A percentile compares a stretch with the other conserved stretches of the same genome.
Evolutionary conservation across 92 coral and sea anemone genomes (phyloP).

Genomic region (Palythoa grandis): DNA sequence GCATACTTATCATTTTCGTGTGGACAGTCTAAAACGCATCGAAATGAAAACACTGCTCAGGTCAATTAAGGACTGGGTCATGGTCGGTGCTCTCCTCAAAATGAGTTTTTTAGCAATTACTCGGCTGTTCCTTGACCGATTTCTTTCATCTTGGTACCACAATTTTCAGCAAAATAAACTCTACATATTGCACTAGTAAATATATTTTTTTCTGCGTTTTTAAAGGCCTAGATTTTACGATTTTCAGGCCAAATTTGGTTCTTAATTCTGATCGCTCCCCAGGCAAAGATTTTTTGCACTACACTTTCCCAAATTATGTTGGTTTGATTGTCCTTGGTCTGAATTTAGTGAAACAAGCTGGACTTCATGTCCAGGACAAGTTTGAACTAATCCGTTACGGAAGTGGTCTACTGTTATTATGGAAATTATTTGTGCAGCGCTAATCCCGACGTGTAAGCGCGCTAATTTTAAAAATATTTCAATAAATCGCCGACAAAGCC

Average conservation of each 20-base stretch:
- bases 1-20: too few species aligned
- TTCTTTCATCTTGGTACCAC: conserved; percentile 30
- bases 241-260: conserved; percentile 21
- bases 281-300: conserved; percentile 34
- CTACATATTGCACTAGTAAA: conserved; percentile 13
- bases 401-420: too few species aligned
- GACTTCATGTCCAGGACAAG: conserved; percentile 23
- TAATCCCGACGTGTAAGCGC: too few species aligned
- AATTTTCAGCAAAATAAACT: conserved; percentile 31
- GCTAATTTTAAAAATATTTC: too few species aligned
- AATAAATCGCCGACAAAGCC: too few species aligned
- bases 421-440: too few species aligned
- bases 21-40: too few species aligned
- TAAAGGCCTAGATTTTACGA: conserved; percentile 24
- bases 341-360: conserved; percentile 5
- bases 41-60: too few species aligned
- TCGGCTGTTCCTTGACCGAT: conserved; percentile 12
- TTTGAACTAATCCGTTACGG: too few species aligned
- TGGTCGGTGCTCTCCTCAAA: too few species aligned
- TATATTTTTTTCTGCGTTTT: background rate
- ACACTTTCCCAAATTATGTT: conserved; percentile 20
- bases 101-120: too few species aligned
- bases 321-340: conserved; percentile 23
- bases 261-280: conserved; percentile 15
- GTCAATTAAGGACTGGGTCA: too few species aligned